Base-by-base conservation (phyloP, 2,888 invertebrate genomes). In the Salpingus planirostris region DNA sequence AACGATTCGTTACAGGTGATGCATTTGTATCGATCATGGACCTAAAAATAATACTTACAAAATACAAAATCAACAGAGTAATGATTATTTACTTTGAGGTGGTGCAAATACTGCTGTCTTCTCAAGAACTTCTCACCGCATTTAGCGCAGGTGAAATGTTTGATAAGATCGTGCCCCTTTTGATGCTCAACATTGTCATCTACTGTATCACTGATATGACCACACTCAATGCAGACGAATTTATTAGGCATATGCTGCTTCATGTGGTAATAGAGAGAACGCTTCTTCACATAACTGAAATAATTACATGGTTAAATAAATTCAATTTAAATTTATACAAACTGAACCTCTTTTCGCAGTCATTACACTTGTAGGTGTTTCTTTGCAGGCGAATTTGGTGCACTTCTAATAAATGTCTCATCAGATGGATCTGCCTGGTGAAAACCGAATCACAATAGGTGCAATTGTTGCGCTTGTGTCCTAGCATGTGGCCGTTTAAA, bases 401-500 rank as follows among this genome's bases (percentile, higher is more conserved):
- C 2, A 44, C 46, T 27, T 55, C 52, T 26, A 55, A 50, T 22
- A 61, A 40, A 33, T 62, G 62, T 15, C 55, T 47, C 4, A 55
- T 55, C 8, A 62, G 41, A 27, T 62, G 55, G 31, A 55, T 55
- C 12, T 57, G 46, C 11, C 54, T 40, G 1, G 62, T 59, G 32
- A 62, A 55, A 29, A 57, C 57, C 14, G 54, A 54, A 31, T 49
- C 54, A 34, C 62, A 62, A 29, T 56, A 53, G 2, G 53, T 46
- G 25, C 62, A 62, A 34, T 61, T 59, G 33, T 62, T 62, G 21
- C 58, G 50, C 22, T 55, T 52, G 33, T 62, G 62, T 2, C 61
- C 60, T 37, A 59, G 55, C 33, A 59, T 34, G 30, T 62, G 62
- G 11, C 55, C 43, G 23, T 57, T 54, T 27, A 59, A 50, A 24